phyloP scores from a whole-genome alignment of 2,888 invertebrate genomes.

The Drosophila kuntzei region DNA sequence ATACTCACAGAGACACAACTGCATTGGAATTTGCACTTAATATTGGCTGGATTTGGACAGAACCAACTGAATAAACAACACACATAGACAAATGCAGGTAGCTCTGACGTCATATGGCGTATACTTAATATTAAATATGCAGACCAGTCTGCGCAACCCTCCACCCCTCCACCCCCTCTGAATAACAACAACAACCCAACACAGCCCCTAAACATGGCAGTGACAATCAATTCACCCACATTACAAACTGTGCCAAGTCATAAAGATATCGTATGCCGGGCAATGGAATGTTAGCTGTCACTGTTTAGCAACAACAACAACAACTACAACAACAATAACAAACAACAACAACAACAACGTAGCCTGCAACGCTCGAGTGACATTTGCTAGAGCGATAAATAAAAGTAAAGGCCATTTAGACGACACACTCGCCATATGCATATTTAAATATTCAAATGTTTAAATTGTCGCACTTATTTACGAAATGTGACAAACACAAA shows the following conservation, averaged over 20 bases:
- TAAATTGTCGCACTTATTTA: conserved; percentile 57
- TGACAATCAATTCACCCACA: conserved; percentile 49
- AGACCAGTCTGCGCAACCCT: conserved; percentile 33
- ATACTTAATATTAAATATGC: conserved; percentile 35
- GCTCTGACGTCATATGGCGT: conserved; percentile 28
- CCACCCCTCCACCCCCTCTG: not conserved
- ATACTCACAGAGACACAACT: conserved; percentile 17
- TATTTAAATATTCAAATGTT: conserved; percentile 72
- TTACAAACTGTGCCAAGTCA: conserved; percentile 58
- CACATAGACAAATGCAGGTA: conserved; percentile 5
- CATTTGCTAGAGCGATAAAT: conserved; percentile 74
- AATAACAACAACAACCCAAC: not conserved
- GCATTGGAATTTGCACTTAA: conserved; percentile 64
- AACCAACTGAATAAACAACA: conserved; percentile 31
- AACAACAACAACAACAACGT: conserved; percentile 3
- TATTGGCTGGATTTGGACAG: conserved; percentile 41
- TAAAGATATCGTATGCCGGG: conserved; percentile 47
- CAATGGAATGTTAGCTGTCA: conserved; percentile 45
- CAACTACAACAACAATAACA: conserved; percentile 14
- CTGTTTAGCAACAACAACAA: conserved; percentile 33
- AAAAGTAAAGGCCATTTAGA: conserved; percentile 70
- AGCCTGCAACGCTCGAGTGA: conserved; percentile 62
- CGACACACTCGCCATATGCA: conserved; percentile 52
- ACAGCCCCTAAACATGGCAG: conserved; percentile 11
- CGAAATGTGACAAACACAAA: conserved; percentile 27